phyloP scores from a whole-genome alignment of 2,888 invertebrate species.

The Orthosia gothica region DNA sequence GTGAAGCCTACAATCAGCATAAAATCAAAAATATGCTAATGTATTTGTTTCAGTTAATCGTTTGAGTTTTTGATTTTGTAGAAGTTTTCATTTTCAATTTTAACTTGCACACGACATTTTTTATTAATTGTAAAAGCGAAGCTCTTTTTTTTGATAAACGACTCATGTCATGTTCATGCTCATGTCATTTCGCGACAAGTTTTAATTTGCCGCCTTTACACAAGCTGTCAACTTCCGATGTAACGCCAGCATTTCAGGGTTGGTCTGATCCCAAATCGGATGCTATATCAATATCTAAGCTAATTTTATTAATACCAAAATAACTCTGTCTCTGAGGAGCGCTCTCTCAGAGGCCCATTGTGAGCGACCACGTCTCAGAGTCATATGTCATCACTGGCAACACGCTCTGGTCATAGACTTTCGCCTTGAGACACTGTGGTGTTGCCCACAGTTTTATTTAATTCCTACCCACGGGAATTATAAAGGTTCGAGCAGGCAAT shows the following conservation, averaged over 20 bases:
- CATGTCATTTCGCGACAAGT: background rate
- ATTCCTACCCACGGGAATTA: background rate
- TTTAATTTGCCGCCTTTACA: slow-evolving; percentile 36
- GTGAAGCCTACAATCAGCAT: background rate
- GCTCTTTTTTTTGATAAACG: slow-evolving; percentile 1
- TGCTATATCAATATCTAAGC: background rate
- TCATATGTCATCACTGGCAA: too few relatives aligned
- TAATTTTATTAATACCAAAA: too few relatives aligned
- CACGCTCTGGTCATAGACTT: too few relatives aligned
- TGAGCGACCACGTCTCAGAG: too few relatives aligned
- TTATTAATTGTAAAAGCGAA: background rate
- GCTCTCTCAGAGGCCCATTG: too few relatives aligned
- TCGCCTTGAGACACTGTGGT: too few relatives aligned
- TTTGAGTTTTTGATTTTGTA: too few relatives aligned
- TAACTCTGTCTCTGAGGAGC: too few relatives aligned
- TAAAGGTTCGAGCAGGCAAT: background rate
- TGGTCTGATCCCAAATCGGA: background rate
- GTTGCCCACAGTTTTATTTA: background rate
- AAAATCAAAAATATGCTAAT: background rate
- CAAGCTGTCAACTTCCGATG: slow-evolving; percentile 9
- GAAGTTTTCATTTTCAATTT: too few relatives aligned
- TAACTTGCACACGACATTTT: background rate
- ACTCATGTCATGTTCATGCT: slow-evolving; percentile 12
- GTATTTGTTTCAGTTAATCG: background rate
- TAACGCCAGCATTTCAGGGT: slow-evolving; percentile 10